These are phyloP conservation scores for Trissolcus basalis DNA, from an alignment of 1,140 invertebrate species.

Conservation along the genomic window DNA sequence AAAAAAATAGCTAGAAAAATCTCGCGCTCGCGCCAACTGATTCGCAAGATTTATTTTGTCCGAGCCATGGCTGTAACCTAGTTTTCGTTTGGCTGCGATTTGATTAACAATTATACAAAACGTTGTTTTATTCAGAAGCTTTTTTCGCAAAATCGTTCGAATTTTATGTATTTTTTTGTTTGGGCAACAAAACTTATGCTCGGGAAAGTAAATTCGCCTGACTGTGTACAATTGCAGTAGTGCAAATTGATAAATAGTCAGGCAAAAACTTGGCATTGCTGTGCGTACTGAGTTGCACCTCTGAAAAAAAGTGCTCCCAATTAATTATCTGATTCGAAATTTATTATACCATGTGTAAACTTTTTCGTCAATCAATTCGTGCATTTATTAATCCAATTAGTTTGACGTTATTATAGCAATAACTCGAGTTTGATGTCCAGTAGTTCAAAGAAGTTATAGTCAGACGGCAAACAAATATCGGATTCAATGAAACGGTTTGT, in stretches of 20 bases:
- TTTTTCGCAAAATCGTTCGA: constrained; percentile 6
- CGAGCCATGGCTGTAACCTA: constrained; percentile 28
- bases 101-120: constrained; percentile 40
- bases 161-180: neutral
- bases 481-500: too few relatives aligned
- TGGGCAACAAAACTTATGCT: neutral
- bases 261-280: neutral
- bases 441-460: too few relatives aligned
- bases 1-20: constrained; percentile 26
- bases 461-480: too few relatives aligned
- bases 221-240: neutral
- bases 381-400: too few relatives aligned
- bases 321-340: too few relatives aligned
- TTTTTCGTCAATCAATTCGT: too few relatives aligned
- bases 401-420: too few relatives aligned
- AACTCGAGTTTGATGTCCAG: too few relatives aligned
- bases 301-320: too few relatives aligned
- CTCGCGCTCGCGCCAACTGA: constrained; percentile 15
- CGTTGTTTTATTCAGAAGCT: constrained; percentile 11
- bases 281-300: too few relatives aligned
- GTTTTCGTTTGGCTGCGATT: constrained; percentile 21
- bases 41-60: constrained; percentile 30
- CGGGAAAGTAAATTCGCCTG: neutral
- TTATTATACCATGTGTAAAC: too few relatives aligned
- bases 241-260: neutral